A percentile compares a stretch with the other conserved stretches of the same genome.
Evolutionary conservation across 37 sponge, comb jelly and placozoan species (phyloP).

Genomic region (Diacarnus erythraeanus): DNA sequence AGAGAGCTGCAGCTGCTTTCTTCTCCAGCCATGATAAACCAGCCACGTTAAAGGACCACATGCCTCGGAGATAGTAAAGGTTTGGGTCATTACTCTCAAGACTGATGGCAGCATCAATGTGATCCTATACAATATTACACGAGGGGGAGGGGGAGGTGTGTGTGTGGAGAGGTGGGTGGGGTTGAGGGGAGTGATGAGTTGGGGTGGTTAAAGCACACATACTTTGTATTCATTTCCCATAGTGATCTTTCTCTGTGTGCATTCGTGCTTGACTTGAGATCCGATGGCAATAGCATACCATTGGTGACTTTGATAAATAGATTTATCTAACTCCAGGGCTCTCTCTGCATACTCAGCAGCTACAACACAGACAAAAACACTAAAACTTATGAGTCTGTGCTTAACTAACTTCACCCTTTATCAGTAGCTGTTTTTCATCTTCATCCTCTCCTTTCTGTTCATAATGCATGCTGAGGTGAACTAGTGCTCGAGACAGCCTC

Average conservation of each 20-base stretch:
- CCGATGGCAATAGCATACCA: conserved; percentile 66
- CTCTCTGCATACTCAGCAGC: conserved; percentile 37
- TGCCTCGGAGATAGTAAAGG: conserved; percentile 52
- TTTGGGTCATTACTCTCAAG: conserved; percentile 42
- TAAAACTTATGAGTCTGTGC: no score
- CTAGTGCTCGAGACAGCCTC: conserved; percentile 44
- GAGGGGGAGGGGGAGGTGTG: not conserved
- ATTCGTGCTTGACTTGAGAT: conserved; percentile 24
- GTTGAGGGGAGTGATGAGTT: not conserved
- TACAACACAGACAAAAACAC: conserved; percentile 7
- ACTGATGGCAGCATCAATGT: conserved; percentile 63
- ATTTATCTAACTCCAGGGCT: conserved; percentile 48
- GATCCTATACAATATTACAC: conserved; percentile 40
- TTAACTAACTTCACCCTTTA: conserved; percentile 29
- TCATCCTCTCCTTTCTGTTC: conserved; percentile 21
- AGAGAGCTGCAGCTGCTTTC: conserved; percentile 71
- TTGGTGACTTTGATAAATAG: conserved; percentile 65
- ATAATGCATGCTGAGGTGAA: conserved; percentile 40
- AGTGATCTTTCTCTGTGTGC: conserved; percentile 59
- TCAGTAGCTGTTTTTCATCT: conserved; percentile 24
- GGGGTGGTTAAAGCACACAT: not conserved
- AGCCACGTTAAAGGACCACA: conserved; percentile 75
- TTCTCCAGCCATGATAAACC: conserved; percentile 70
- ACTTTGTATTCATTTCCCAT: conserved; percentile 66
- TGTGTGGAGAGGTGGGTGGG: not conserved